Conservation (phyloP, 2,888 invertebrate genomes). For the Galerucella calmariensis region DNA sequence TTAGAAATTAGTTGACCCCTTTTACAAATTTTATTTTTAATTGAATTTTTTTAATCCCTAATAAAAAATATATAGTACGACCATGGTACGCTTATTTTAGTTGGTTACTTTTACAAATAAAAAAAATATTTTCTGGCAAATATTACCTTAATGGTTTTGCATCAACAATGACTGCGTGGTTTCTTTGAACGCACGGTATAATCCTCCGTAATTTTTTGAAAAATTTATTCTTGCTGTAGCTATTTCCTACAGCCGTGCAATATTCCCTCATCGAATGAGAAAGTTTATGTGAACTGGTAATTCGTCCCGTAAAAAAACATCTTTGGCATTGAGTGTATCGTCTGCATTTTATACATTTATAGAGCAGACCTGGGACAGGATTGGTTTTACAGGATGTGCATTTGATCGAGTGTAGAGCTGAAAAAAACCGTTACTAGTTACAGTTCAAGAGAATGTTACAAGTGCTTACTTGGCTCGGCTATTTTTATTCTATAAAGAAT, state of each 20-base stretch:
- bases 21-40: too few species aligned
- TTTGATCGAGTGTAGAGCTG: slow-evolving; percentile 70
- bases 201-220: slow-evolving; percentile 57
- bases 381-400: slow-evolving; percentile 72
- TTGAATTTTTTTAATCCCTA: too few species aligned
- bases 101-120: background rate
- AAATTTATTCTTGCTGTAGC: slow-evolving; percentile 45
- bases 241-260: slow-evolving; percentile 61
- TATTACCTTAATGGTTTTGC: slow-evolving; percentile 64
- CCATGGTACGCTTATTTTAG: too few species aligned
- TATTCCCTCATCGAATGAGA: slow-evolving; percentile 76
- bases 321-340: slow-evolving; percentile 75
- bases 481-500: slow-evolving; percentile 72
- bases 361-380: slow-evolving; percentile 72
- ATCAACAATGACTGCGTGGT: slow-evolving; percentile 49
- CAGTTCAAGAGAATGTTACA: background rate
- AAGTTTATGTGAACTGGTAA: slow-evolving; percentile 72
- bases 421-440: slow-evolving; percentile 36
- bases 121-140: slow-evolving; percentile 15
- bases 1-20: too few species aligned
- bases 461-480: slow-evolving; percentile 68
- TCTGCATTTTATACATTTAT: slow-evolving; percentile 74
- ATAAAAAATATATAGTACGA: too few species aligned
- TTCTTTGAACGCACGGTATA: slow-evolving; percentile 53
- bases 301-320: slow-evolving; percentile 74